Percentiles rank a stretch among this genome's conserved stretches.
phyloP scores from a whole-genome alignment of 2,888 invertebrate genomes.

The Andrena haemorrhoa region DNA sequence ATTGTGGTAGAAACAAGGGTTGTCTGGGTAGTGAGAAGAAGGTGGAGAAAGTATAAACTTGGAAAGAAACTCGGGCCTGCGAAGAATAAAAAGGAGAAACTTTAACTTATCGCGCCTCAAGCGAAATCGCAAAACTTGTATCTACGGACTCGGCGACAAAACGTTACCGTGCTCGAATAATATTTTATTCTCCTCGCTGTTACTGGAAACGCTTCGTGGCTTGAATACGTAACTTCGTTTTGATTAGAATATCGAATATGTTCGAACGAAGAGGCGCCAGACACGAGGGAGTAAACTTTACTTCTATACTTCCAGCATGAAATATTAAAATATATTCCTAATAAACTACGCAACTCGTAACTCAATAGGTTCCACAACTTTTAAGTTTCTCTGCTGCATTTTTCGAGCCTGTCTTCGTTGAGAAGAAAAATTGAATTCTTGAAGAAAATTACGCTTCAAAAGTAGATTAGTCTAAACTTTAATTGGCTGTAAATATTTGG shows the following conservation, averaged over 20 bases:
- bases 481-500: no score
- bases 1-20: slow-evolving; percentile 75
- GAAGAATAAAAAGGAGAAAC: slow-evolving; percentile 72
- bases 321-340: background rate
- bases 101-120: slow-evolving; percentile 77
- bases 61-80: slow-evolving; percentile 68
- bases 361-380: background rate
- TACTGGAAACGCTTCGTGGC: slow-evolving; percentile 44
- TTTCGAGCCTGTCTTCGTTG: no score
- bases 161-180: slow-evolving; percentile 64
- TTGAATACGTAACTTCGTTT: slow-evolving; percentile 67
- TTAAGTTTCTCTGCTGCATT: no score
- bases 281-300: background rate
- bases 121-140: slow-evolving; percentile 73
- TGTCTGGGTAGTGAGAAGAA: slow-evolving; percentile 61
- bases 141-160: slow-evolving; percentile 68
- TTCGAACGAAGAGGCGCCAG: background rate
- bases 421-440: no score
- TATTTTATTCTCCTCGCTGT: slow-evolving; percentile 63
- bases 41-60: slow-evolving; percentile 77
- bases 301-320: background rate
- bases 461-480: no score
- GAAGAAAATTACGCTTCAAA: no score
- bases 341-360: background rate
- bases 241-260: slow-evolving; percentile 58